A percentile compares a stretch with the other conserved stretches of the same genome.
Evolutionary conservation across 1,140 invertebrate genomes (phyloP).

Genomic region (Archegozetes longisetosus): DNA sequence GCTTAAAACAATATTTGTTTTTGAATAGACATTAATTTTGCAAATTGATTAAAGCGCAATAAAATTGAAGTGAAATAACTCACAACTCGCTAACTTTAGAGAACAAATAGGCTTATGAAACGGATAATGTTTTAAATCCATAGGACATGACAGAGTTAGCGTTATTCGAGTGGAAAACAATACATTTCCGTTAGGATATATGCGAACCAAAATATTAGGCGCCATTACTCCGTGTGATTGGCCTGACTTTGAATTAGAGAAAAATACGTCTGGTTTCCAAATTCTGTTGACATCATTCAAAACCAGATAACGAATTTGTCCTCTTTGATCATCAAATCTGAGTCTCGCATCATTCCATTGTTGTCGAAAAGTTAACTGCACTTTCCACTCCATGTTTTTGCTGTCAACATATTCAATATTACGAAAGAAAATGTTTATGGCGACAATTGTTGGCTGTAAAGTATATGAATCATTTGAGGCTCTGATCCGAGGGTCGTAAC

Average conservation of each 20-base stretch:
- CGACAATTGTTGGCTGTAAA: too few relatives aligned
- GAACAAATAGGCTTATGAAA: neutral
- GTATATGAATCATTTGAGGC: too few relatives aligned
- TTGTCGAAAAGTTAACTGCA: constrained; percentile 16
- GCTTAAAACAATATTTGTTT: too few relatives aligned
- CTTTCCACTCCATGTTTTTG: neutral
- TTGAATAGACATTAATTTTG: too few relatives aligned
- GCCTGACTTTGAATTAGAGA: neutral
- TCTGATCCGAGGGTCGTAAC: neutral
- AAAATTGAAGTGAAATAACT: too few relatives aligned
- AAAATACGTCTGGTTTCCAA: constrained; percentile 1
- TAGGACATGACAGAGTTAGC: neutral
- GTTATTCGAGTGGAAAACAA: constrained; percentile 1
- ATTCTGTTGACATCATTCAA: neutral
- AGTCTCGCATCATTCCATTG: constrained; percentile 15
- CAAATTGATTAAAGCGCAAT: too few relatives aligned
- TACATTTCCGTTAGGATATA: constrained; percentile 1
- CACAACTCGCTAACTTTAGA: constrained; percentile 2
- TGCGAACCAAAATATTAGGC: neutral
- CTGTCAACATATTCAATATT: neutral
- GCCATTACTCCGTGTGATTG: neutral
- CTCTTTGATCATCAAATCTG: neutral
- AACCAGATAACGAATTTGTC: neutral
- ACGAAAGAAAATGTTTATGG: neutral
- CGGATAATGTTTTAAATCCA: constrained; percentile 4